These are phyloP conservation scores for Oryzias woworae DNA, from an alignment of 2,113 vertebrate genomes.

Conservation along the genomic window DNA sequence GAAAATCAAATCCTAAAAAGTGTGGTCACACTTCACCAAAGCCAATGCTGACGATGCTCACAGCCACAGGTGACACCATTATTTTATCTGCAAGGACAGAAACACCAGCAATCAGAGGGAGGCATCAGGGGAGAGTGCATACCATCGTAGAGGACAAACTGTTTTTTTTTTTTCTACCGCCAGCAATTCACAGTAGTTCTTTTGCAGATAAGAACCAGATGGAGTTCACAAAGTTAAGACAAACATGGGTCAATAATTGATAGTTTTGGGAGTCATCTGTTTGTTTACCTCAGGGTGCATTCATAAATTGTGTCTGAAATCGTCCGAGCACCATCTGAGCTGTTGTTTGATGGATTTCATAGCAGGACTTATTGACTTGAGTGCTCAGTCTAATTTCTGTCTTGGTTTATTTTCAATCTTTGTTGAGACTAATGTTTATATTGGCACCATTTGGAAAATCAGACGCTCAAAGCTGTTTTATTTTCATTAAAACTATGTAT, in stretches of 20 bases:
- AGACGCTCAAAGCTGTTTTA: no score
- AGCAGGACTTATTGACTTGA: not conserved
- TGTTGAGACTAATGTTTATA: no score
- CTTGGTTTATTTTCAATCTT: no score
- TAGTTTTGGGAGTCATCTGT: not conserved
- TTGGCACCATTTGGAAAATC: no score
- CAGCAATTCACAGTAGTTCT: not conserved
- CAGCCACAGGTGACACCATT: not conserved
- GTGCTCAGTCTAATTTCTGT: no score
- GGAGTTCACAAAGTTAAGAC: not conserved
- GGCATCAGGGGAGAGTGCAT: not conserved
- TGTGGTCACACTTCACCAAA: conserved; percentile 6
- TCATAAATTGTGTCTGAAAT: not conserved
- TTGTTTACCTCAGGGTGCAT: not conserved
- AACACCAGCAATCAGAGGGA: not conserved
- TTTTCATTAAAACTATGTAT: no score
- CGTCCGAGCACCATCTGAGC: not conserved
- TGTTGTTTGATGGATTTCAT: not conserved
- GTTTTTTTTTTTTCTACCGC: not conserved
- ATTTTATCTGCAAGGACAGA: not conserved
- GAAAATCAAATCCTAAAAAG: not conserved
- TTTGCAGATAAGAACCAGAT: not conserved
- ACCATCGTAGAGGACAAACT: not conserved
- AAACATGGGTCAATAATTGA: not conserved
- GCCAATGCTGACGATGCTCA: not conserved